These are phyloP conservation scores for Pseudochirops cupreus DNA, from an alignment of 2,797 vertebrate genomes.

Conservation along the genomic window DNA sequence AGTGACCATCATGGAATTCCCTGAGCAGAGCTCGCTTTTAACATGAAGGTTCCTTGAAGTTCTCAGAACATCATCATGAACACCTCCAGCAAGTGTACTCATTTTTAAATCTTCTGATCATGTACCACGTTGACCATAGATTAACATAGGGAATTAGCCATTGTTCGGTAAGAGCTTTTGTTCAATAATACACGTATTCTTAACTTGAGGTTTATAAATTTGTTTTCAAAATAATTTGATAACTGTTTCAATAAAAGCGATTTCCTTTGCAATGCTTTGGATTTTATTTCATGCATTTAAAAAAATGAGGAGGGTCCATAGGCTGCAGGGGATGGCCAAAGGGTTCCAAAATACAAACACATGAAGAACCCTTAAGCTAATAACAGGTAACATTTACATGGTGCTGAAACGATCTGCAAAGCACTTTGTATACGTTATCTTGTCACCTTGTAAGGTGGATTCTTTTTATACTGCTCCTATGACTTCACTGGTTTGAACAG, in stretches of 20 bases:
- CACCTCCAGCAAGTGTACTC: background rate
- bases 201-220: background rate
- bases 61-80: background rate
- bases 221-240: background rate
- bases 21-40: background rate
- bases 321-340: background rate
- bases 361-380: background rate
- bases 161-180: background rate
- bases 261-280: background rate
- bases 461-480: background rate
- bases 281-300: background rate
- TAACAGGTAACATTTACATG: background rate
- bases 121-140: background rate
- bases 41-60: background rate
- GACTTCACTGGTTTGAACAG: background rate
- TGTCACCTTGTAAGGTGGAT: background rate
- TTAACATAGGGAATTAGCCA: background rate
- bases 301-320: background rate
- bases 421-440: background rate
- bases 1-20: background rate
- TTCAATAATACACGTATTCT: background rate
- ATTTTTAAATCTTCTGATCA: background rate
- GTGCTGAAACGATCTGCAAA: background rate
- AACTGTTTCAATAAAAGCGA: background rate
- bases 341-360: background rate